Percentiles rank a stretch among this genome's conserved stretches.
Conservation (phyloP, 2,888 invertebrate species). For the Hymenopus coronatus region DNA sequence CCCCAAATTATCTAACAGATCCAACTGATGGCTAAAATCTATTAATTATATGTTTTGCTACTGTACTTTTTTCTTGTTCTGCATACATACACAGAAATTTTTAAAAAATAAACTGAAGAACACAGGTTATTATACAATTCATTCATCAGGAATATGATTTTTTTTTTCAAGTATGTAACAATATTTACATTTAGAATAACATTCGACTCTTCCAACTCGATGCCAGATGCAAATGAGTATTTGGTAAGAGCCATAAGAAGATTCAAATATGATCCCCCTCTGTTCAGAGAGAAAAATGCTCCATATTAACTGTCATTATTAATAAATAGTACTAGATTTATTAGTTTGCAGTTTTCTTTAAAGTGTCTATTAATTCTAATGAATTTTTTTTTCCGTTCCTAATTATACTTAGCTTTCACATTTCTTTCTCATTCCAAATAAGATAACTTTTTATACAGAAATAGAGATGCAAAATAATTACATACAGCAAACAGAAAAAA, state of each 20-base stretch:
- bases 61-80: constrained; percentile 28
- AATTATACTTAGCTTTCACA: background rate
- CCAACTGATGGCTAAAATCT: constrained; percentile 33
- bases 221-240: background rate
- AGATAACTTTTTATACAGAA: background rate
- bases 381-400: background rate
- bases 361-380: constrained; percentile 20
- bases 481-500: background rate
- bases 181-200: constrained; percentile 59
- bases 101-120: constrained; percentile 34
- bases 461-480: background rate
- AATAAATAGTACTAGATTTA: constrained; percentile 15
- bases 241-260: background rate
- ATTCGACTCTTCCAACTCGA: constrained; percentile 32
- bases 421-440: background rate
- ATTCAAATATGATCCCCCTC: background rate
- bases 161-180: constrained; percentile 46
- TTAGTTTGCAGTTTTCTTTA: constrained; percentile 16
- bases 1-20: constrained; percentile 39
- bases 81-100: constrained; percentile 35
- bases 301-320: constrained; percentile 3
- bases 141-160: constrained; percentile 36
- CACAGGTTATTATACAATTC: constrained; percentile 32
- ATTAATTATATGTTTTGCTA: constrained; percentile 34
- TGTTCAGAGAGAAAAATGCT: background rate